These are phyloP conservation scores for Gambusia affinis DNA, from an alignment of 2,113 vertebrate species.

Conservation along the genomic window DNA sequence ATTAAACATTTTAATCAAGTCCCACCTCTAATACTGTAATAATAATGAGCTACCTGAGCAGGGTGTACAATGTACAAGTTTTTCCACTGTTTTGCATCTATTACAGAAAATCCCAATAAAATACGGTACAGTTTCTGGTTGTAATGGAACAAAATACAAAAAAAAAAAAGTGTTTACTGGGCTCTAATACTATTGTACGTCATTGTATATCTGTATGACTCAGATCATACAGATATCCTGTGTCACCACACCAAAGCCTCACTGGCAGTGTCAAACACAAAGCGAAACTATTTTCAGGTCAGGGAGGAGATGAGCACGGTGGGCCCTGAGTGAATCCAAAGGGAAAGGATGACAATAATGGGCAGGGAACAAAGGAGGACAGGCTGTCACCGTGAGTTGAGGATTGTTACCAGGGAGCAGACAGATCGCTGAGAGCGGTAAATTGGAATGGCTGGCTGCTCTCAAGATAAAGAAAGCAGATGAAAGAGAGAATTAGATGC, in stretches of 20 bases:
- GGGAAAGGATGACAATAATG: conserved; percentile 22
- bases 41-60: too few relatives aligned
- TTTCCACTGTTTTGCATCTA: background rate
- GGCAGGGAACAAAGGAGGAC: conserved; percentile 31
- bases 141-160: background rate
- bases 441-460: conserved; percentile 38
- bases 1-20: too few relatives aligned
- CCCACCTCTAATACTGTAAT: background rate
- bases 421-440: conserved; percentile 11
- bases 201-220: background rate
- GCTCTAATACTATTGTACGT: background rate
- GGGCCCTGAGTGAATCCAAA: conserved; percentile 17
- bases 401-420: conserved; percentile 27
- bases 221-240: background rate
- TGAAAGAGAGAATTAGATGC: conserved; percentile 14
- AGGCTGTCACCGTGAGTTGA: conserved; percentile 18
- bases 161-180: too few relatives aligned
- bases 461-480: conserved; percentile 40
- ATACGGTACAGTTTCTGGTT: background rate
- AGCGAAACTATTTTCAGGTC: conserved; percentile 43
- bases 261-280: conserved; percentile 23
- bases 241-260: conserved; percentile 21
- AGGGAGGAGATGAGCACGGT: conserved; percentile 40
- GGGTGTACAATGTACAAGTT: background rate
- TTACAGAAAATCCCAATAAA: background rate